Conservation (phyloP, 2,113 vertebrate species). For the Syngnathoides biaculeatus region DNA sequence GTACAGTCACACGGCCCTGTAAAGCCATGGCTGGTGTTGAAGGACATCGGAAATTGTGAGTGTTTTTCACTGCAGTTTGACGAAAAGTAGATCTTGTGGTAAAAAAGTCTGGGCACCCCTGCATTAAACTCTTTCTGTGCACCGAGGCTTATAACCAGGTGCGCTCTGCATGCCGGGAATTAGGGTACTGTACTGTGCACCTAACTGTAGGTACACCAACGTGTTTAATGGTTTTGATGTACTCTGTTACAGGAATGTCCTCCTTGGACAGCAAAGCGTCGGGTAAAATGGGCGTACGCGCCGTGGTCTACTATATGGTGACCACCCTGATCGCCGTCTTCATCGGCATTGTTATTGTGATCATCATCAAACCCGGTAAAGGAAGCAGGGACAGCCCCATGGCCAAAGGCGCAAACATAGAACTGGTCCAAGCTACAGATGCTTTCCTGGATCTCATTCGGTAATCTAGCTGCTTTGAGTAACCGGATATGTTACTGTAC, state of each 20-base stretch:
- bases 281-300: constrained; percentile 88
- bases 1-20: too few relatives aligned
- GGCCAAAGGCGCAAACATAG: constrained; percentile 74
- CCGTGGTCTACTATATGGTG: constrained; percentile 91
- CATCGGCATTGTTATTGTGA: constrained; percentile 90
- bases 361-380: constrained; percentile 88
- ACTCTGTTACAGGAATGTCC: constrained; percentile 81
- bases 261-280: constrained; percentile 91
- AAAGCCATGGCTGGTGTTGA: too few relatives aligned
- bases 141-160: too few relatives aligned
- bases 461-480: constrained; percentile 52
- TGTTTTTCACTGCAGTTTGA: too few relatives aligned
- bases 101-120: too few relatives aligned
- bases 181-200: too few relatives aligned
- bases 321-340: constrained; percentile 93
- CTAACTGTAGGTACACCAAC: too few relatives aligned
- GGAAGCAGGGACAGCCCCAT: constrained; percentile 83
- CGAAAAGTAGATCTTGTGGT: too few relatives aligned
- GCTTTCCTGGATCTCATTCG: constrained; percentile 95
- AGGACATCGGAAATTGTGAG: too few relatives aligned
- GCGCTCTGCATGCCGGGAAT: too few relatives aligned
- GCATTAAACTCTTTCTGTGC: too few relatives aligned
- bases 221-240: background rate
- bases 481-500: background rate
- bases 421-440: constrained; percentile 86